phyloP scores from a whole-genome alignment of 2,888 invertebrate genomes.

The Leptodirus hochenwartii region DNA sequence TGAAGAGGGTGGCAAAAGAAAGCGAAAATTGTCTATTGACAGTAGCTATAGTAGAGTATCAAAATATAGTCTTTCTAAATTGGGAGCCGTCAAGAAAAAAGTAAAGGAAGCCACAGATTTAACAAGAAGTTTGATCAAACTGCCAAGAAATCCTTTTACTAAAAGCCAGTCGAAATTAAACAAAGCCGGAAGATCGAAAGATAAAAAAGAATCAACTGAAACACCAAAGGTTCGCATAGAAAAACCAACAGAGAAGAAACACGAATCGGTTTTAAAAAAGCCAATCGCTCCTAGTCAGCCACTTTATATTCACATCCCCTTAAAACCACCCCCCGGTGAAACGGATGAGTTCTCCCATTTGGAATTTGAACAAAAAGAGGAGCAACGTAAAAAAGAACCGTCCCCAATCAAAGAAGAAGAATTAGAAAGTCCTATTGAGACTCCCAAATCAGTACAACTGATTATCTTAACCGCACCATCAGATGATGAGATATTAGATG shows the following conservation, averaged over 20 bases:
- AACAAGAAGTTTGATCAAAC: too few relatives aligned
- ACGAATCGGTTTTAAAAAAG: too few relatives aligned
- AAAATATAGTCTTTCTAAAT: constrained; percentile 14
- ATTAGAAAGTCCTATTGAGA: constrained; percentile 8
- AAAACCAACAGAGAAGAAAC: constrained; percentile 3
- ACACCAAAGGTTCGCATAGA: constrained; percentile 6
- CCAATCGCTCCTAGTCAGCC: too few relatives aligned
- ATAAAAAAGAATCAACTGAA: constrained; percentile 8
- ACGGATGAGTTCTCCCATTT: constrained; percentile 24
- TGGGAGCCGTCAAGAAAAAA: constrained; percentile 16
- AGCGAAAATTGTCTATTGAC: constrained; percentile 16
- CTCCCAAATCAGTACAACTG: constrained; percentile 20
- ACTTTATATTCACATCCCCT: constrained; percentile 25
- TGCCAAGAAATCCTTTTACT: constrained; percentile 15
- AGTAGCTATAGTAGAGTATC: constrained; percentile 17
- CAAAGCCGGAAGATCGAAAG: constrained; percentile 13
- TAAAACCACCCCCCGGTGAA: constrained; percentile 24
- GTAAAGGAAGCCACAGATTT: constrained; percentile 21
- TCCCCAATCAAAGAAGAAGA: constrained; percentile 13
- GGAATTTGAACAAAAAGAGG: constrained; percentile 18
- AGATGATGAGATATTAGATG: constrained; percentile 25
- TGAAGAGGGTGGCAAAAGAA: constrained; percentile 14
- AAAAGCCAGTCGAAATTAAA: constrained; percentile 9
- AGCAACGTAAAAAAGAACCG: constrained; percentile 8
- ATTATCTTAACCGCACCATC: constrained; percentile 26